Conservation (phyloP, 2,113 vertebrate genomes). For the Tragelaphus scriptus region DNA sequence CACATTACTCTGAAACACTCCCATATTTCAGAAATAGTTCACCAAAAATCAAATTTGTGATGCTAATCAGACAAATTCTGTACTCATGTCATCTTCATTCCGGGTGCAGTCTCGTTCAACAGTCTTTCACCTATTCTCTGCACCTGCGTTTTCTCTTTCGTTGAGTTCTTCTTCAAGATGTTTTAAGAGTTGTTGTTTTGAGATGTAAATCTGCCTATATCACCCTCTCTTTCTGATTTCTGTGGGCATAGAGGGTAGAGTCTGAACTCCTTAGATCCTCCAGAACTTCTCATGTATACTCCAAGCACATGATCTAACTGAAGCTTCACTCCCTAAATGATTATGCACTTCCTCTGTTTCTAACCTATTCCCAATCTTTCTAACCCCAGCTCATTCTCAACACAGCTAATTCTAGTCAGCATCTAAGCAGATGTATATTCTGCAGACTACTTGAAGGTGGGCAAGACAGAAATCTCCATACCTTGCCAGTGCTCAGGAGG, state of each 20-base stretch:
- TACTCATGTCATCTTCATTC: background rate
- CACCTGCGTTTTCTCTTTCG: background rate
- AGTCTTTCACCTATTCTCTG: background rate
- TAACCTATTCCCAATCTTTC: background rate
- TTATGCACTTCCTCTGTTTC: background rate
- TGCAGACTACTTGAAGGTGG: background rate
- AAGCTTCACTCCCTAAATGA: background rate
- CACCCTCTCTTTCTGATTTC: background rate
- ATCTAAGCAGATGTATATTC: background rate
- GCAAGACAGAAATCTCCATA: background rate
- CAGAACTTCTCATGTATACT: background rate
- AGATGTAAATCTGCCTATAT: background rate
- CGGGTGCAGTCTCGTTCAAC: background rate
- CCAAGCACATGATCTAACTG: background rate
- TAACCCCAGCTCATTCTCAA: background rate
- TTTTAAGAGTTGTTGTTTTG: background rate
- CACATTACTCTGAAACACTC: background rate
- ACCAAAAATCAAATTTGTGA: conserved; percentile 2
- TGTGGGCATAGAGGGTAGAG: background rate
- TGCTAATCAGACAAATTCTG: background rate
- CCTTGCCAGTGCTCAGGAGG: background rate
- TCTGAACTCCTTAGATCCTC: background rate
- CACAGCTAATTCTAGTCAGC: background rate
- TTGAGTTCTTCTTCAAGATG: background rate
- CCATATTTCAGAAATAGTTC: background rate